phyloP scores from a whole-genome alignment of 1,140 invertebrate species.

The Macrotrachela quadricornifera region DNA sequence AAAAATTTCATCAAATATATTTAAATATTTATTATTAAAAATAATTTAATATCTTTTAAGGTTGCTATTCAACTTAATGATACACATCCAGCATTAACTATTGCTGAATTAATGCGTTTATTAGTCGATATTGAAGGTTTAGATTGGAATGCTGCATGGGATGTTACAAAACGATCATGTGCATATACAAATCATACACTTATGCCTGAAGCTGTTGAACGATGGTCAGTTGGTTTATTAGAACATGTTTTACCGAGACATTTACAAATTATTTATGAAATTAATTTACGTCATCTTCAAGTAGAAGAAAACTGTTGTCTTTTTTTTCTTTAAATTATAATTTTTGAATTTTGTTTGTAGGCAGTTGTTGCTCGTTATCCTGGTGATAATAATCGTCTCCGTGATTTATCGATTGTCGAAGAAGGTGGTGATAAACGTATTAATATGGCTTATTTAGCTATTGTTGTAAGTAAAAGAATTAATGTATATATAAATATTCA shows the following conservation, averaged over 20 bases:
- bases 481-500: background rate
- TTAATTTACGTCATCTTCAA: conserved; percentile 32
- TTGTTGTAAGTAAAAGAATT: conserved; percentile 38
- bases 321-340: too few relatives aligned
- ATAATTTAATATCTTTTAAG: too few relatives aligned
- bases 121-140: conserved; percentile 78
- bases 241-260: conserved; percentile 75
- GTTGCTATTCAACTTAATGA: conserved; percentile 88
- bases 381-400: conserved; percentile 58
- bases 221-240: conserved; percentile 75
- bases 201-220: conserved; percentile 83
- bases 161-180: conserved; percentile 61
- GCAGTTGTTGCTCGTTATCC: conserved; percentile 51
- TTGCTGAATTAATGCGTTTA: conserved; percentile 88
- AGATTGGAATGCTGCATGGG: conserved; percentile 76
- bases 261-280: conserved; percentile 89
- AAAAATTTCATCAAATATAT: too few relatives aligned
- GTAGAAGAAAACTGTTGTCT: too few relatives aligned
- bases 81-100: conserved; percentile 90
- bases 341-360: too few relatives aligned
- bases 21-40: too few relatives aligned
- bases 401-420: conserved; percentile 56
- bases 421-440: conserved; percentile 60
- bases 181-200: conserved; percentile 98
- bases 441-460: conserved; percentile 88